phyloP scores from a whole-genome alignment of 2,888 invertebrate species.

The Prostheceraeus crozeri region DNA sequence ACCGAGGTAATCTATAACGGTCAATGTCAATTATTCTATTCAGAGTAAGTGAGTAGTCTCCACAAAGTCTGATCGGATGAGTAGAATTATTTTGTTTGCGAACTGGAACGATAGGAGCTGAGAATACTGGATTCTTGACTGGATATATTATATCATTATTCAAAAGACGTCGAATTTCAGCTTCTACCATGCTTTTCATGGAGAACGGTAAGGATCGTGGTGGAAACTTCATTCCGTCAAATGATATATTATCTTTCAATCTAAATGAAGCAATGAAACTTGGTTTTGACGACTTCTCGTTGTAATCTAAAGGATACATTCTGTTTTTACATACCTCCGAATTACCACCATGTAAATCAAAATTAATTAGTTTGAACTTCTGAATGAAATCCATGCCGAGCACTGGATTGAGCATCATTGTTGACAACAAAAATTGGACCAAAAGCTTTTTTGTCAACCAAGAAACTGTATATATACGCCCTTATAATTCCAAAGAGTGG shows the following conservation, averaged over 20 bases:
- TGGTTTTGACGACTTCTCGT: too few relatives aligned
- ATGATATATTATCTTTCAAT: not conserved
- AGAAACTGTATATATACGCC: too few relatives aligned
- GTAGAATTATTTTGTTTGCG: slow-evolving; percentile 23
- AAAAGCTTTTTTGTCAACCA: too few relatives aligned
- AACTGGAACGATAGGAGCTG: slow-evolving; percentile 30
- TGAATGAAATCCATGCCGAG: too few relatives aligned
- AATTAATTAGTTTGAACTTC: too few relatives aligned
- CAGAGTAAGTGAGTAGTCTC: slow-evolving; percentile 28
- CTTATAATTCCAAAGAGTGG: too few relatives aligned
- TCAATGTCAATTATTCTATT: slow-evolving; percentile 30
- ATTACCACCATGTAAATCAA: too few relatives aligned
- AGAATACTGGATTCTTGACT: slow-evolving; percentile 26
- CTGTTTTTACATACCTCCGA: too few relatives aligned
- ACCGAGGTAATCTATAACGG: slow-evolving; percentile 14
- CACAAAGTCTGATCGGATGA: slow-evolving; percentile 24
- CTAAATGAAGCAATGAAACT: slow-evolving; percentile 1
- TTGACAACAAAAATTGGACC: too few relatives aligned
- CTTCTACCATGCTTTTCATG: slow-evolving; percentile 24
- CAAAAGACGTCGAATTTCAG: slow-evolving; percentile 5
- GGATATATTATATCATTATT: slow-evolving; percentile 15
- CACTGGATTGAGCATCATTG: too few relatives aligned
- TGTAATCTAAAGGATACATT: too few relatives aligned
- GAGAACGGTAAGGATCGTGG: slow-evolving; percentile 26
- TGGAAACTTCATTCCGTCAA: slow-evolving; percentile 23